A percentile compares a stretch with the other conserved stretches of the same genome.
Conservation (phyloP, 2,113 vertebrate species). For the Hippopotamus amphibius region DNA sequence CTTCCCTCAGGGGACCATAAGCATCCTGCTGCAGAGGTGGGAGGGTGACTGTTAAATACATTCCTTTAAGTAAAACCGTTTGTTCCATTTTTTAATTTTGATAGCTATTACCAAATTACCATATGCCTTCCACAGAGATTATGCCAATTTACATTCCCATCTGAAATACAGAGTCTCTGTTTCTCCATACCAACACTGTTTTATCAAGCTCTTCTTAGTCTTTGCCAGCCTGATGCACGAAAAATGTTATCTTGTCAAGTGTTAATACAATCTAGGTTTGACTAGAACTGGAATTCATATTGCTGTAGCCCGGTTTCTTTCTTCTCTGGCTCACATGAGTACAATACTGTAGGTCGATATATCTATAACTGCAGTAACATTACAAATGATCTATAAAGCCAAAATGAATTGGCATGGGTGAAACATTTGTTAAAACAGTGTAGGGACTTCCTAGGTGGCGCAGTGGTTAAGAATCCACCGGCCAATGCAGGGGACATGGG, state of each 20-base stretch:
- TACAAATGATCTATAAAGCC: neutral
- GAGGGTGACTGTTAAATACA: neutral
- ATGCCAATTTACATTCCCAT: constrained; percentile 2
- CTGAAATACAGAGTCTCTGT: constrained; percentile 53
- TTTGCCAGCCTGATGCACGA: neutral
- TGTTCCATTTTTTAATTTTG: neutral
- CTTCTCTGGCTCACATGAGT: constrained; percentile 10
- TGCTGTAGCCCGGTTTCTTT: constrained; percentile 16
- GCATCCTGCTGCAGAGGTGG: neutral
- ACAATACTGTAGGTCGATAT: neutral
- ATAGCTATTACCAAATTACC: constrained; percentile 10
- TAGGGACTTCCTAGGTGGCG: no score
- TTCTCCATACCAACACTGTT: neutral
- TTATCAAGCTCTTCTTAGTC: constrained; percentile 28
- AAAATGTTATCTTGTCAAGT: constrained; percentile 48
- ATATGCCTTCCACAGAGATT: constrained; percentile 23
- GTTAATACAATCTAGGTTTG: constrained; percentile 16
- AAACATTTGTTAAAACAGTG: neutral
- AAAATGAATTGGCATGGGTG: neutral
- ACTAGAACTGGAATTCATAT: constrained; percentile 8
- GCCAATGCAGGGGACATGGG: no score
- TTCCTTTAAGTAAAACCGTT: neutral
- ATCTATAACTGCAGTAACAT: neutral
- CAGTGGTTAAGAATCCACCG: no score
- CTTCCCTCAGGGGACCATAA: neutral